These are phyloP conservation scores for Pteropus rufus DNA, from an alignment of 2,797 vertebrate species.

Conservation along the genomic window DNA sequence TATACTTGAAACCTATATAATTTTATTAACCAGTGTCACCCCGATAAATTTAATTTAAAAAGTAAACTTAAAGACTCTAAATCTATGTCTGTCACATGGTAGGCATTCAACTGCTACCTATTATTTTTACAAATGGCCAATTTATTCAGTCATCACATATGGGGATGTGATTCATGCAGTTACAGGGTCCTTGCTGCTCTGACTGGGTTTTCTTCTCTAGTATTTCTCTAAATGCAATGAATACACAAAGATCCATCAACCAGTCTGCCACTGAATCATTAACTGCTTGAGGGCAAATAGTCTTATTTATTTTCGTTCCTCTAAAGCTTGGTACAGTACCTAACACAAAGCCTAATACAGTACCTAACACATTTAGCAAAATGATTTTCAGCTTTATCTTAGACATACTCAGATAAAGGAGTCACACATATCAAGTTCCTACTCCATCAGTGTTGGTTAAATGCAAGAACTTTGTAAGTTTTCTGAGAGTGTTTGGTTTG, in stretches of 20 bases:
- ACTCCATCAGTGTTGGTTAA: neutral
- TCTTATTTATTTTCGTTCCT: neutral
- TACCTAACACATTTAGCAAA: neutral
- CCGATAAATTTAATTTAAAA: neutral
- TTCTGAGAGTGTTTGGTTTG: conserved; percentile 29
- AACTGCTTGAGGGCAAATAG: neutral
- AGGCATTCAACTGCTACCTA: neutral
- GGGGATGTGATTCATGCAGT: neutral
- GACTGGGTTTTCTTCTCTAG: neutral
- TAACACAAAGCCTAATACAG: neutral
- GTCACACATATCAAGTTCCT: neutral
- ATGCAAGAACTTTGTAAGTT: neutral
- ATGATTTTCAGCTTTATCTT: neutral
- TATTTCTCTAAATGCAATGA: neutral
- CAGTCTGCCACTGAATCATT: neutral
- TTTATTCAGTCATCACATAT: neutral
- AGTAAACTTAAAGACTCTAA: neutral
- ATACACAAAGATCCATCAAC: neutral
- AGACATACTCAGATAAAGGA: neutral
- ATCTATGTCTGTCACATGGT: neutral
- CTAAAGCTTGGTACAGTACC: neutral
- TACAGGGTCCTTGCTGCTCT: neutral
- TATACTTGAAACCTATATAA: too few relatives aligned
- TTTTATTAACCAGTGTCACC: too few relatives aligned
- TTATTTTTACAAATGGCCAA: neutral